A percentile compares a stretch with the other conserved stretches of the same genome.
These are phyloP conservation scores for Brachyhypopomus gauderio DNA, from an alignment of 2,113 vertebrate species.

Conservation along the genomic window DNA sequence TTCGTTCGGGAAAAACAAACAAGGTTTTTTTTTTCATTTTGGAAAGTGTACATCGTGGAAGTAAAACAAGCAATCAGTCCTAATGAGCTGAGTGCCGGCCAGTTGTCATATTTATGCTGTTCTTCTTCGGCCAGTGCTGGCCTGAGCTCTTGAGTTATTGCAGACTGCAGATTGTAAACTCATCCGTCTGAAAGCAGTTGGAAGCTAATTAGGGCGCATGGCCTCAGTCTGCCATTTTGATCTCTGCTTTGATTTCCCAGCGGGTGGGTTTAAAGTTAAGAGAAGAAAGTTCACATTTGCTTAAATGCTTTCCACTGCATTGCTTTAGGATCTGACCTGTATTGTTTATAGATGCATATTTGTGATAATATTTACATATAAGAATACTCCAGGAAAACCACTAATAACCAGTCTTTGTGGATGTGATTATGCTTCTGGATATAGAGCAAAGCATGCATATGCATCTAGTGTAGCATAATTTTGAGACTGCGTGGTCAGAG, in stretches of 20 bases:
- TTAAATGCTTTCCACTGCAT: background rate
- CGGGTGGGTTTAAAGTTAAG: background rate
- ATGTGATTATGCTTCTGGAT: no score
- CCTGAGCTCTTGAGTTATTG: constrained; percentile 12
- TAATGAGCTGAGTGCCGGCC: constrained; percentile 44
- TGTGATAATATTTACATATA: background rate
- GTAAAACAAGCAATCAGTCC: constrained; percentile 51
- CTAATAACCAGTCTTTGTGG: no score
- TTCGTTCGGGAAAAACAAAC: constrained; percentile 10
- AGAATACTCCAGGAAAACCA: background rate
- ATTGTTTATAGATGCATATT: background rate
- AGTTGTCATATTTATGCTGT: constrained; percentile 31
- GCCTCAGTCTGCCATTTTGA: constrained; percentile 15
- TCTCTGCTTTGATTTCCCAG: constrained; percentile 13
- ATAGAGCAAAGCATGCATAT: no score
- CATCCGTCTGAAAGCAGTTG: constrained; percentile 29
- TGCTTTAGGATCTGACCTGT: background rate
- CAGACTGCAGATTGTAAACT: constrained; percentile 19
- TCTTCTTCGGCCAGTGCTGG: constrained; percentile 2
- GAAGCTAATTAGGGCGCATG: background rate
- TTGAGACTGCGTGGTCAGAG: background rate
- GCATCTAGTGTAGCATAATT: background rate
- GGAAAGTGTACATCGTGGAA: constrained; percentile 42
- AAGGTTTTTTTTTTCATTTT: background rate
- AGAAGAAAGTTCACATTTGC: background rate